Base-by-base conservation (phyloP, 1,140 invertebrate species). In the Bradynema listronoti region DNA sequence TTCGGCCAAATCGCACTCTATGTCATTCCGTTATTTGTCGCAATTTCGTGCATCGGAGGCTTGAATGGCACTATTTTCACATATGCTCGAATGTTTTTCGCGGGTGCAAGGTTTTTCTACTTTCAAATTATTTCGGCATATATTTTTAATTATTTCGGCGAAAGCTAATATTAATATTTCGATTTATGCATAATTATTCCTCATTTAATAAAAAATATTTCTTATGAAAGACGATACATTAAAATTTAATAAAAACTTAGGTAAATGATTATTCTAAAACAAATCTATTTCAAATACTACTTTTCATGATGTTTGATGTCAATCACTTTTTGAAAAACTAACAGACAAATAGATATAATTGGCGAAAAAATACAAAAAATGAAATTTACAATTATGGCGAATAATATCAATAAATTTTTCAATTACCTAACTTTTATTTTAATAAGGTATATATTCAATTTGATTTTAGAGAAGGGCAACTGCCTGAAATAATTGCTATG, bases 401-500 rank as follows among this genome's bases (percentile, higher is more conserved):
- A 11, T 39, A 39, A 39, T 11, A 39, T 39, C 19, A 39, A 39
- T 39, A 39, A 11, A 39, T 39, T 11, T 39, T 11, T 11, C 36
- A 11, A 11, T 39, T 39, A 11, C 19, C 36, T 11, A 11, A 11
- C 19, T 11, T 39, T 11, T 19, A 11, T 39, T 39, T 39, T 11
- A 39, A 39, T 39, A 11, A 11, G 36, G 19, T 19, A 11, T 39
- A 11, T 39, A 39, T 11, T 39, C 36, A 11, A 11, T 39, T 7
- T 24, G 9, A 47, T 9, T 47, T 22, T 11, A 53, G 73, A 36
- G 65, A 69, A 46, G 73, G 73, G 22, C 73, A 73, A 22, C 57
- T 75, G 32, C 73, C 73, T 16, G 75, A 75, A 56, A 62, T 75
- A 19, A 47, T 75, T 7, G 67, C 75, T n/a, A 78, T 78, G 72